These are phyloP conservation scores for Cyrtodaria siliqua DNA, from an alignment of 2,888 invertebrate species.

Conservation along the genomic window DNA sequence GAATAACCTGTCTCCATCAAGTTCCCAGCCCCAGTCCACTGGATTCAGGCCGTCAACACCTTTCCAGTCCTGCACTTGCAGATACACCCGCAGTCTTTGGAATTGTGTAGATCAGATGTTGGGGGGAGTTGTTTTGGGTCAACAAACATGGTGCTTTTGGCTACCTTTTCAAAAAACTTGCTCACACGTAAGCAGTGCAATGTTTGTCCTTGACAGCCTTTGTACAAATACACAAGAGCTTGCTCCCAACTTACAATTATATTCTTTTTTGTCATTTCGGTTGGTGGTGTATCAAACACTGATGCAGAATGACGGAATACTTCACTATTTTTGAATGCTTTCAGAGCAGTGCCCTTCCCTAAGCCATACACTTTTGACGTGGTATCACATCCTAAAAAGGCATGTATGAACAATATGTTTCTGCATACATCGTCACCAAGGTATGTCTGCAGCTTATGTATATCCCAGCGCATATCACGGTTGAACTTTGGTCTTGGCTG, in stretches of 20 bases:
- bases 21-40: constrained; percentile 2
- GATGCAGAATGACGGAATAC: not conserved
- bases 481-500: constrained; percentile 6
- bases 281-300: too few species aligned
- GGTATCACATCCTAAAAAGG: constrained; percentile 53
- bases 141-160: too few species aligned
- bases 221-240: not conserved
- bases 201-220: not conserved
- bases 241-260: not conserved
- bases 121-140: too few species aligned
- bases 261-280: too few species aligned
- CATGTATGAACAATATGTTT: constrained; percentile 37
- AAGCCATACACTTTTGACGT: constrained; percentile 46
- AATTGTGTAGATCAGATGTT: constrained; percentile 9
- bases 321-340: not conserved
- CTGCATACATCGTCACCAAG: constrained; percentile 17
- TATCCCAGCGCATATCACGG: constrained; percentile 4
- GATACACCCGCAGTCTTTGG: constrained; percentile 2
- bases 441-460: not conserved
- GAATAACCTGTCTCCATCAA: not conserved
- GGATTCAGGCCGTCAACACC: too few species aligned
- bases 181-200: too few species aligned
- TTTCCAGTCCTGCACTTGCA: too few species aligned
- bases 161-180: too few species aligned
- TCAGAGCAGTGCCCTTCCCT: constrained; percentile 24